phyloP scores from a whole-genome alignment of 2,888 invertebrate species.

The Notocelia uddmanniana region DNA sequence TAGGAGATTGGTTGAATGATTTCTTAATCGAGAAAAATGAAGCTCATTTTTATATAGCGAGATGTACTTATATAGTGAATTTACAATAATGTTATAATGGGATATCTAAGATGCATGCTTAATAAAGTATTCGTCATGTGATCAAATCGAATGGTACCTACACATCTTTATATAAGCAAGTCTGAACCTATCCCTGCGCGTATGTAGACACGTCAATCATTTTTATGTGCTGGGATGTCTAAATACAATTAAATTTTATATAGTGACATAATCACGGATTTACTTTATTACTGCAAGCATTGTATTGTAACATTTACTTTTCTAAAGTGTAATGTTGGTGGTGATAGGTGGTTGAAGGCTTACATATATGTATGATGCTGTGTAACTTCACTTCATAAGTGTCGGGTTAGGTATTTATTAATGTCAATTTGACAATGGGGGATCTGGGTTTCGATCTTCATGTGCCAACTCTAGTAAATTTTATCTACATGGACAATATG shows the following conservation, averaged over 20 bases:
- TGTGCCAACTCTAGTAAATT: slow-evolving; percentile 78
- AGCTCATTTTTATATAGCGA: slow-evolving; percentile 69
- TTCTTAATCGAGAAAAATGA: slow-evolving; percentile 60
- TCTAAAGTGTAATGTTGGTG: slow-evolving; percentile 15
- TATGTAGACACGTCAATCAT: background rate
- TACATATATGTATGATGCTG: slow-evolving; percentile 25
- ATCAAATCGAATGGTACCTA: background rate
- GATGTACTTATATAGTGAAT: slow-evolving; percentile 69
- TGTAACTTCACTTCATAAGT: slow-evolving; percentile 41
- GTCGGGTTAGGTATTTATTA: slow-evolving; percentile 50
- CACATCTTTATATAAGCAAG: background rate
- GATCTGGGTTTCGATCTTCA: slow-evolving; percentile 61
- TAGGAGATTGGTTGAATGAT: slow-evolving; percentile 45
- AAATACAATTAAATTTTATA: background rate
- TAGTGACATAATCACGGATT: background rate
- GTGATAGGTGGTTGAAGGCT: slow-evolving; percentile 27
- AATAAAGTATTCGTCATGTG: background rate
- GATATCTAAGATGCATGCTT: slow-evolving; percentile 10
- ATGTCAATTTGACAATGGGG: slow-evolving; percentile 55
- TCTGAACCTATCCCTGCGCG: background rate
- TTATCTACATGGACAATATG: slow-evolving; percentile 60
- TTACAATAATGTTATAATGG: slow-evolving; percentile 43
- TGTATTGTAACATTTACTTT: slow-evolving; percentile 33
- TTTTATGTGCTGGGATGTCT: background rate
- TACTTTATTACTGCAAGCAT: slow-evolving; percentile 38